A percentile compares a stretch with the other conserved stretches of the same genome.
Conservation (phyloP, 1,140 invertebrate species). For the Hestina assimilis region DNA sequence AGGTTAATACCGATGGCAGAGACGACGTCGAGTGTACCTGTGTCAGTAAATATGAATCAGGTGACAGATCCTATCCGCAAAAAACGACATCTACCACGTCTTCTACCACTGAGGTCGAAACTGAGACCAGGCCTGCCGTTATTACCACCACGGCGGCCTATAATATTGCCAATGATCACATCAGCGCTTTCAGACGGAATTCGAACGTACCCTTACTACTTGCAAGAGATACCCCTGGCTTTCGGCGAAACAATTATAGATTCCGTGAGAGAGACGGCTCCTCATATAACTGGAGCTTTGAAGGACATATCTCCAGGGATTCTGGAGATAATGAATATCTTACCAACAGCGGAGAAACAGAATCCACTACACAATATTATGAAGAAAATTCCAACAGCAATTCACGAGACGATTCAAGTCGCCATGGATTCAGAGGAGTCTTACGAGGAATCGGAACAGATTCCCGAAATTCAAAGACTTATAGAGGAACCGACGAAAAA, state of each 20-base stretch:
- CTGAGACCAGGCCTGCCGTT: constrained; percentile 39
- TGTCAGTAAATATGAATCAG: constrained; percentile 28
- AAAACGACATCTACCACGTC: constrained; percentile 57
- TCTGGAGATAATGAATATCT: constrained; percentile 63
- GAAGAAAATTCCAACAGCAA: constrained; percentile 55
- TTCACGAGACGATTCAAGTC: constrained; percentile 64
- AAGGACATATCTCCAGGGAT: constrained; percentile 69
- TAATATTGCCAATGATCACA: constrained; percentile 63
- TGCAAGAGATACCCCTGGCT: constrained; percentile 70
- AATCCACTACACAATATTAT: constrained; percentile 56
- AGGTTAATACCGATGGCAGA: constrained; percentile 13
- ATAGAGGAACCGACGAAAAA: constrained; percentile 32
- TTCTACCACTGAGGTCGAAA: constrained; percentile 44
- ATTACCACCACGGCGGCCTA: constrained; percentile 55
- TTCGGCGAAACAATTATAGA: constrained; percentile 69
- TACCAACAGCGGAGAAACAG: constrained; percentile 49
- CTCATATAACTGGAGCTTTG: constrained; percentile 62
- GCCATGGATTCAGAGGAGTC: constrained; percentile 45
- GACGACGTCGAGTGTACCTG: constrained; percentile 38
- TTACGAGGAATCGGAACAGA: constrained; percentile 31
- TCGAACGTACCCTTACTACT: constrained; percentile 68
- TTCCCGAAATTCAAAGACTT: constrained; percentile 31
- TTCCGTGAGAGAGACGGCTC: constrained; percentile 62
- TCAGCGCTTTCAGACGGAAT: constrained; percentile 64
- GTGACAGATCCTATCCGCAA: constrained; percentile 33